Evolutionary conservation across 2,888 invertebrate species (phyloP).

Genomic region (Watsonalla binaria): DNA sequence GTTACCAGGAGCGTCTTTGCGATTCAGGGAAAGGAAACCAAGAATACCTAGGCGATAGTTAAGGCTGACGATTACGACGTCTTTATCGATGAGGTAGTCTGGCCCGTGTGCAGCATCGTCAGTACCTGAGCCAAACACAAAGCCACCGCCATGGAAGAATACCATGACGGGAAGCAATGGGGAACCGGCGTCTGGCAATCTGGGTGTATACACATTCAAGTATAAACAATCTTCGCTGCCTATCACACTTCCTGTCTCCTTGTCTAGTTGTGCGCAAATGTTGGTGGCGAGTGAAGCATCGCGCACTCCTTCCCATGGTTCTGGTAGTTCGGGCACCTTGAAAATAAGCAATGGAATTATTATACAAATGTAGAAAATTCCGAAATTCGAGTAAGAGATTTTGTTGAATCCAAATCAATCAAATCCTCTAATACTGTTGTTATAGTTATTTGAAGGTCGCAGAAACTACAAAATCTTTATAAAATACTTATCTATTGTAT

Average conservation of each 20-base stretch:
- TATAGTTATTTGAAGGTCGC: neutral
- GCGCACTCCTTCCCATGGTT: conserved; percentile 78
- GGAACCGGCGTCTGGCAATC: conserved; percentile 33
- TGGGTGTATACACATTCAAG: conserved; percentile 83
- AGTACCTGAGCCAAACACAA: conserved; percentile 63
- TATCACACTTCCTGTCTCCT: conserved; percentile 64
- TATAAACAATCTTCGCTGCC: conserved; percentile 83
- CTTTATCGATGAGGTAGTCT: conserved; percentile 62
- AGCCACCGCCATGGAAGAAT: conserved; percentile 70
- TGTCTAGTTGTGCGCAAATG: conserved; percentile 81
- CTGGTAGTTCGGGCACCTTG: conserved; percentile 56
- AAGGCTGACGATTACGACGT: conserved; percentile 59
- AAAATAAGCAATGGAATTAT: conserved; percentile 11
- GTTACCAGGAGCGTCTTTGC: conserved; percentile 67
- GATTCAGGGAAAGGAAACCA: conserved; percentile 59
- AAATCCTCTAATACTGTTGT: neutral
- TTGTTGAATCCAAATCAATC: too few species aligned
- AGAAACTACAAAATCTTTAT: too few species aligned
- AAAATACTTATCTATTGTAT: too few species aligned
- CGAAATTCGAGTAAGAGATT: neutral
- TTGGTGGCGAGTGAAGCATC: conserved; percentile 82
- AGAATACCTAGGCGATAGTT: conserved; percentile 69
- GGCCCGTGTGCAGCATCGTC: conserved; percentile 57
- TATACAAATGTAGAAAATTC: too few species aligned
- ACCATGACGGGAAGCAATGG: conserved; percentile 62